Conservation (phyloP, 2,113 vertebrate genomes). For the Fukomys damarensis region DNA sequence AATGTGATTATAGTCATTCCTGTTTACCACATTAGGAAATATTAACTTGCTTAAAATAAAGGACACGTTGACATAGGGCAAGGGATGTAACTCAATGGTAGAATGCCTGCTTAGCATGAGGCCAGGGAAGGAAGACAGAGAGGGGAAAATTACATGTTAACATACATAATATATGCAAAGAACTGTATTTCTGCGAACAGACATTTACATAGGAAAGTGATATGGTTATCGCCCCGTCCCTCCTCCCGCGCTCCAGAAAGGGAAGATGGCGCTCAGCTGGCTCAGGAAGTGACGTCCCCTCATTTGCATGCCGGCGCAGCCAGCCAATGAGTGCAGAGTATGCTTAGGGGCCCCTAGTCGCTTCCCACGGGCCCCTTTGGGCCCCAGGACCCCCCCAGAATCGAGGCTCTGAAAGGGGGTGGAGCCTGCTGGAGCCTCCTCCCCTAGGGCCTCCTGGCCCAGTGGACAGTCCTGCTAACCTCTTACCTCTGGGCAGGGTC, state of each 20-base stretch:
- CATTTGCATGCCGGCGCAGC: constrained; percentile 86
- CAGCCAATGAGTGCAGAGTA: constrained; percentile 83
- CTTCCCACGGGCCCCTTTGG: constrained; percentile 10
- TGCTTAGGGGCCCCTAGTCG: constrained; percentile 61
- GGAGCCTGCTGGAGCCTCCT: constrained; percentile 23
- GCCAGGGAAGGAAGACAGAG: neutral
- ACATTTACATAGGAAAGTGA: constrained; percentile 7
- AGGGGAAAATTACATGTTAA: neutral
- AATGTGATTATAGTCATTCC: neutral
- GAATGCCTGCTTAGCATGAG: neutral
- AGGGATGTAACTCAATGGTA: neutral
- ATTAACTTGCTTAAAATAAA: constrained; percentile 45
- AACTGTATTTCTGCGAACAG: neutral
- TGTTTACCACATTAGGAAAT: constrained; percentile 5
- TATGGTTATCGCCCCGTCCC: constrained; percentile 66
- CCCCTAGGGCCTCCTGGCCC: neutral
- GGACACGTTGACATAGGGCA: neutral
- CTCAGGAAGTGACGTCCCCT: constrained; percentile 87
- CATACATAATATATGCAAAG: neutral
- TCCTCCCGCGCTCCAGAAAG: constrained; percentile 87
- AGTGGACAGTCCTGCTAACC: neutral
- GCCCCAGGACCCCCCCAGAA: neutral
- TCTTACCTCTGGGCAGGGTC: constrained; percentile 47
- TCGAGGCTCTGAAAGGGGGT: neutral
- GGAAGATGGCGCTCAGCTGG: constrained; percentile 90